These are phyloP conservation scores for Sesia apiformis DNA, from an alignment of 2,888 invertebrate genomes.

Conservation along the genomic window DNA sequence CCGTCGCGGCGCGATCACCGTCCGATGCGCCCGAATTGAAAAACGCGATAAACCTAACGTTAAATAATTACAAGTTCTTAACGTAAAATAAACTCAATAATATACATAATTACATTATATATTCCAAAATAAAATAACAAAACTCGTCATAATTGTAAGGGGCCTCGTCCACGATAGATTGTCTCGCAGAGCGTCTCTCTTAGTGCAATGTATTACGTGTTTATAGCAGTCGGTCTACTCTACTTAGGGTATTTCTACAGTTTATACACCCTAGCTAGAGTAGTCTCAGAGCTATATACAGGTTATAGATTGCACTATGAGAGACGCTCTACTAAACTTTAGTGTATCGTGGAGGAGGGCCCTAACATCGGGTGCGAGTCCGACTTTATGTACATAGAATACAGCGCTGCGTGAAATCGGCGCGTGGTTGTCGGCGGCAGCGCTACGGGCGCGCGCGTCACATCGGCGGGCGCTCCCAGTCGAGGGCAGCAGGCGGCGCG, in stretches of 20 bases:
- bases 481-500: conserved; percentile 52
- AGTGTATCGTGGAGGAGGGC: background rate
- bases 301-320: too few relatives aligned
- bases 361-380: background rate
- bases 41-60: conserved; percentile 41
- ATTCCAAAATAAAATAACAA: conserved; percentile 62
- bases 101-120: conserved; percentile 74
- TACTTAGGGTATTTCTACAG: conserved; percentile 4
- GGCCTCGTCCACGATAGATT: too few relatives aligned
- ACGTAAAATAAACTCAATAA: conserved; percentile 70
- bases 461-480: conserved; percentile 69
- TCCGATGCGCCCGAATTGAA: background rate
- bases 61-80: conserved; percentile 70
- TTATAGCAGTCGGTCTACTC: too few relatives aligned
- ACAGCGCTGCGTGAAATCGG: conserved; percentile 15
- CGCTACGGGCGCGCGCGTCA: conserved; percentile 50
- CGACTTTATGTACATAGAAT: conserved; percentile 23
- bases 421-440: conserved; percentile 12
- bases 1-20: conserved; percentile 34
- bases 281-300: background rate
- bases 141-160: conserved; percentile 20
- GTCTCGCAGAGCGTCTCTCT: too few relatives aligned
- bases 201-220: too few relatives aligned
- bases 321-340: too few relatives aligned
- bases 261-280: too few relatives aligned